A percentile compares a stretch with the other conserved stretches of the same genome.
These are phyloP conservation scores for Macrochelys suwanniensis DNA, from an alignment of 2,797 vertebrate species.

Conservation along the genomic window DNA sequence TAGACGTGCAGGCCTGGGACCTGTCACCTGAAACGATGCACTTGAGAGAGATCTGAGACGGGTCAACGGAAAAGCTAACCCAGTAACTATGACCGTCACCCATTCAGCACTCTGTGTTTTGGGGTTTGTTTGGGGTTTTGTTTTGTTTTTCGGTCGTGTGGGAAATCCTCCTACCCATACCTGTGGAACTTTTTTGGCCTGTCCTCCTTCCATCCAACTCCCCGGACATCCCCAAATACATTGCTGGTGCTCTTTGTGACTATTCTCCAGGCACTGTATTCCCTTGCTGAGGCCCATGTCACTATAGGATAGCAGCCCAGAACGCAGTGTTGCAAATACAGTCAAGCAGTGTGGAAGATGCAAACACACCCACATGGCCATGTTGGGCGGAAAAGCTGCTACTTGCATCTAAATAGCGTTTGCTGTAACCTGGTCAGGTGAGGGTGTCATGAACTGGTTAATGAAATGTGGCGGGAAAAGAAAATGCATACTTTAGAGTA, in stretches of 20 bases:
- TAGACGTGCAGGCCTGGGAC: neutral
- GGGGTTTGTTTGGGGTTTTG: too few relatives aligned
- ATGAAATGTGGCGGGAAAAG: neutral
- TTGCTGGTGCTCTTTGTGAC: neutral
- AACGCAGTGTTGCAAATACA: neutral
- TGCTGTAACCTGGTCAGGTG: neutral
- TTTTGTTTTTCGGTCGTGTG: neutral
- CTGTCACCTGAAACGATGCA: rapidly evolving
- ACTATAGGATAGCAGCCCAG: neutral
- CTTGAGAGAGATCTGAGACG: neutral
- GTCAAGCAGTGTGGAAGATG: neutral
- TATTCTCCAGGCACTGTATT: neutral
- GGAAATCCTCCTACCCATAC: neutral
- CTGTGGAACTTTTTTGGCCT: neutral
- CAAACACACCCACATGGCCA: neutral
- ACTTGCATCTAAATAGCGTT: neutral
- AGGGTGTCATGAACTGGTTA: neutral
- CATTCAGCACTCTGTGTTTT: neutral
- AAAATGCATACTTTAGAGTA: neutral
- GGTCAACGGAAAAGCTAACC: neutral
- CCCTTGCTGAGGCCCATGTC: neutral
- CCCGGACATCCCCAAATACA: neutral
- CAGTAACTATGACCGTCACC: rapidly evolving
- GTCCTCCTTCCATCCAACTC: neutral
- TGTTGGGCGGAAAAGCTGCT: neutral